Conservation (phyloP, 2,797 vertebrate genomes). For the Clarias fuscus region DNA sequence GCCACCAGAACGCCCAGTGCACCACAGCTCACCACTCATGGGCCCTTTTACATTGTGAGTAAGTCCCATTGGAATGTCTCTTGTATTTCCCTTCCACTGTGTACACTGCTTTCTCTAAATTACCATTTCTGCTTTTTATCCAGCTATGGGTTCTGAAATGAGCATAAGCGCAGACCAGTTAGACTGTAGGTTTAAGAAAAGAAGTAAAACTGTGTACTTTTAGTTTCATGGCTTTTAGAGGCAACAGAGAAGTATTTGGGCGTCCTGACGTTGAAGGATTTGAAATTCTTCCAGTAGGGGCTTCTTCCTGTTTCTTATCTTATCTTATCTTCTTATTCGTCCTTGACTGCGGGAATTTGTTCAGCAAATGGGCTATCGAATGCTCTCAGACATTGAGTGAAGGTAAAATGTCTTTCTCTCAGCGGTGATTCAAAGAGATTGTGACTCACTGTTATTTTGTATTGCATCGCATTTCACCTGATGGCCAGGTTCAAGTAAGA, state of each 20-base stretch:
- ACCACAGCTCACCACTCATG: no score
- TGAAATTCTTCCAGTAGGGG: background rate
- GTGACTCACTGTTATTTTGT: background rate
- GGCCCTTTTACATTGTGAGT: background rate
- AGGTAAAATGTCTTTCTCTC: background rate
- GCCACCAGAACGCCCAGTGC: no score
- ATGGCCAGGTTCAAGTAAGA: background rate
- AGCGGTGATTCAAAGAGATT: background rate
- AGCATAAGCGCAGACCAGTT: background rate
- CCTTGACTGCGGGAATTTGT: background rate
- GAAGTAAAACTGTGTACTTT: background rate
- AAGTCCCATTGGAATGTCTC: background rate
- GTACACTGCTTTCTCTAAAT: background rate
- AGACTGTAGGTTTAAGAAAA: background rate
- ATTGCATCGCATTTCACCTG: background rate
- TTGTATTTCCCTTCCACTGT: background rate
- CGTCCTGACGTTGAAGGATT: background rate
- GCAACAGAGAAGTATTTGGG: background rate
- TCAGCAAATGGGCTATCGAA: background rate
- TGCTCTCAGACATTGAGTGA: background rate
- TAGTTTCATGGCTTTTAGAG: background rate
- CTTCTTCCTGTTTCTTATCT: background rate
- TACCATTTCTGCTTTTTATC: background rate
- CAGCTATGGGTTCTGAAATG: background rate
- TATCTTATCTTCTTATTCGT: background rate